phyloP scores from a whole-genome alignment of 2,113 vertebrate genomes.

The Phalacrocorax pelagicus region DNA sequence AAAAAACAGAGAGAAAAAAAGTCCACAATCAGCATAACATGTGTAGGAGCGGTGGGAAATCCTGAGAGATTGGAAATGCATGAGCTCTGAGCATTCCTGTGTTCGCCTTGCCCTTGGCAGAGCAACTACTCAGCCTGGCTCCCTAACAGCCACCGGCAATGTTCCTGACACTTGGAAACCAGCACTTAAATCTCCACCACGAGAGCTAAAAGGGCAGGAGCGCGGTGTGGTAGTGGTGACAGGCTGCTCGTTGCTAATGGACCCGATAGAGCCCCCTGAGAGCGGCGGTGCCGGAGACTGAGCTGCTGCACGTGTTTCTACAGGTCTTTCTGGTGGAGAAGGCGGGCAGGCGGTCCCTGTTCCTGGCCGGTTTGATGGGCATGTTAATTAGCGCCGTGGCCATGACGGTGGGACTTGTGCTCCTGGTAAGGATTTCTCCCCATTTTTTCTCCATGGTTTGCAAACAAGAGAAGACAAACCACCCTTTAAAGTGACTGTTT shows the following conservation, averaged over 20 bases:
- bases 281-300: neutral
- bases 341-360: slow-evolving; percentile 86
- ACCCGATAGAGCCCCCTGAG: neutral
- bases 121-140: neutral
- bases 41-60: neutral
- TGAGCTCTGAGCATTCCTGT: neutral
- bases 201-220: neutral
- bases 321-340: slow-evolving; percentile 91
- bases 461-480: neutral
- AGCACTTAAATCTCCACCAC: neutral
- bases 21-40: neutral
- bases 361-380: slow-evolving; percentile 84
- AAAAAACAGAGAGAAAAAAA: neutral
- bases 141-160: neutral
- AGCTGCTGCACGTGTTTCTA: neutral
- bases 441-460: neutral
- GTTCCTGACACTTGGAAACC: neutral
- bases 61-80: neutral
- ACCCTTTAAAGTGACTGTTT: neutral
- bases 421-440: slow-evolving; percentile 79
- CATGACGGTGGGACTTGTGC: slow-evolving; percentile 88
- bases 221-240: neutral
- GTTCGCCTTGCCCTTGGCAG: neutral
- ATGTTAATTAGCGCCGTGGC: slow-evolving; percentile 87
- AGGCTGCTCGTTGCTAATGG: neutral